Evolutionary conservation across 2,113 vertebrate genomes (phyloP).

Genomic region (Tautogolabrus adspersus): DNA sequence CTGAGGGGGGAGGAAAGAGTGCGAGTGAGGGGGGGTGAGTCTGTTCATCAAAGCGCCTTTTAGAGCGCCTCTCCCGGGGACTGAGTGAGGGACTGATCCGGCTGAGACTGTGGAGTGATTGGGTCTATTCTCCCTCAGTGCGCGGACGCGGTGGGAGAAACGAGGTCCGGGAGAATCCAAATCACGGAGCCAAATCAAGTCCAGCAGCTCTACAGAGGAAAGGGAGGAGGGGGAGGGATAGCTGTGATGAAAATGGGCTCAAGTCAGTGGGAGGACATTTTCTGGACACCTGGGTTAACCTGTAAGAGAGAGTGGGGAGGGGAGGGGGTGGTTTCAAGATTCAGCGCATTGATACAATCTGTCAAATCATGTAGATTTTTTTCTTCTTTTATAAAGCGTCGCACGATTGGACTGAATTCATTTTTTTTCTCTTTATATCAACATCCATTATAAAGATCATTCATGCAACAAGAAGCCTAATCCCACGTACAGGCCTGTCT

Average conservation of each 20-base stretch:
- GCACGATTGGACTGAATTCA: conserved; percentile 34
- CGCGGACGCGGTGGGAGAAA: conserved; percentile 70
- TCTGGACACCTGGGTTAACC: conserved; percentile 64
- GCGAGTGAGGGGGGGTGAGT: conserved; percentile 79
- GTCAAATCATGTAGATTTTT: conserved; percentile 29
- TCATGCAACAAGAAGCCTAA: conserved; percentile 64
- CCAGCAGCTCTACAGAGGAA: conserved; percentile 27
- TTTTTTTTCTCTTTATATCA: conserved; percentile 32
- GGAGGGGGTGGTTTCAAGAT: neutral
- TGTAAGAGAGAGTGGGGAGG: conserved; percentile 7
- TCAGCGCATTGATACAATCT: conserved; percentile 6
- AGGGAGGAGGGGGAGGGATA: neutral
- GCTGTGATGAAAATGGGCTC: conserved; percentile 66
- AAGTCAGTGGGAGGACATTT: conserved; percentile 43
- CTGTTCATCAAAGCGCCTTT: conserved; percentile 94
- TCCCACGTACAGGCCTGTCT: conserved; percentile 42
- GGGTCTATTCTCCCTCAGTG: conserved; percentile 79
- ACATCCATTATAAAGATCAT: conserved; percentile 66
- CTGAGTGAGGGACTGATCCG: conserved; percentile 79
- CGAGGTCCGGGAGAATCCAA: conserved; percentile 77
- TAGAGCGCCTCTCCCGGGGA: conserved; percentile 77
- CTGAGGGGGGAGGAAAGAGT: conserved; percentile 79
- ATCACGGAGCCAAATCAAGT: conserved; percentile 80
- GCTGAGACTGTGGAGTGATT: conserved; percentile 79
- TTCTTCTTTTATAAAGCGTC: neutral